Percentiles rank a stretch among this genome's conserved stretches.
Evolutionary conservation across 2,888 invertebrate species (phyloP).

Genomic region (Cephus nigrinus): DNA sequence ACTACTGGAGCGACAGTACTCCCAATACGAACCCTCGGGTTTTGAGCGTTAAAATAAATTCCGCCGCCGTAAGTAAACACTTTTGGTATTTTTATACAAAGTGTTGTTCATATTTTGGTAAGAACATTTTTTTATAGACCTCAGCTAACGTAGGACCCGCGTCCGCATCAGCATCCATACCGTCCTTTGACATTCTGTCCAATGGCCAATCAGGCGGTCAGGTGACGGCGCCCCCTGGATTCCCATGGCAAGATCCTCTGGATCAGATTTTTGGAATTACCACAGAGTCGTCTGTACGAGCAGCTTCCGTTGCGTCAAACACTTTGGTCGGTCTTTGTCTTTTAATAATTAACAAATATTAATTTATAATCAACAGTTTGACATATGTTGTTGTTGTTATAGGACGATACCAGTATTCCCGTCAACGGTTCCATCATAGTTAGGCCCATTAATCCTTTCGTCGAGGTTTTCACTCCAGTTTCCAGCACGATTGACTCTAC

Average conservation of each 20-base stretch:
- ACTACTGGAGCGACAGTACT: constrained; percentile 57
- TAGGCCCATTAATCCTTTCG: constrained; percentile 49
- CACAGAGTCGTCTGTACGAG: constrained; percentile 52
- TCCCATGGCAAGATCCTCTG: constrained; percentile 61
- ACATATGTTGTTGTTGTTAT: constrained; percentile 16
- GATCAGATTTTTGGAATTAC: constrained; percentile 63
- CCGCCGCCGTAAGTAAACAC: constrained; percentile 55
- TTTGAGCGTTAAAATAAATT: constrained; percentile 58
- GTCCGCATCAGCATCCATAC: constrained; percentile 31
- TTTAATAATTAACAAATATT: neutral
- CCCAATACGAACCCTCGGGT: constrained; percentile 51
- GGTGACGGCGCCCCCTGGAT: constrained; percentile 54
- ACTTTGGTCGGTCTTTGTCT: constrained; percentile 45
- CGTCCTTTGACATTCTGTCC: constrained; percentile 48
- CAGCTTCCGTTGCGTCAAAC: constrained; percentile 59
- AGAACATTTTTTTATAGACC: constrained; percentile 35
- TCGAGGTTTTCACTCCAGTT: constrained; percentile 52
- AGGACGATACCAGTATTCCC: constrained; percentile 48
- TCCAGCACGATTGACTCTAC: constrained; percentile 29
- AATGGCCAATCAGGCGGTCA: constrained; percentile 39
- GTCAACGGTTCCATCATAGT: constrained; percentile 35
- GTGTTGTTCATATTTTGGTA: neutral
- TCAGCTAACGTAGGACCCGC: constrained; percentile 44
- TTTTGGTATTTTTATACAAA: constrained; percentile 13
- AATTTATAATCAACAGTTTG: neutral